Evolutionary conservation across 35 echinoderm and acorn worm genomes (phyloP).

Genomic region (Ophiothrix spiculata): DNA sequence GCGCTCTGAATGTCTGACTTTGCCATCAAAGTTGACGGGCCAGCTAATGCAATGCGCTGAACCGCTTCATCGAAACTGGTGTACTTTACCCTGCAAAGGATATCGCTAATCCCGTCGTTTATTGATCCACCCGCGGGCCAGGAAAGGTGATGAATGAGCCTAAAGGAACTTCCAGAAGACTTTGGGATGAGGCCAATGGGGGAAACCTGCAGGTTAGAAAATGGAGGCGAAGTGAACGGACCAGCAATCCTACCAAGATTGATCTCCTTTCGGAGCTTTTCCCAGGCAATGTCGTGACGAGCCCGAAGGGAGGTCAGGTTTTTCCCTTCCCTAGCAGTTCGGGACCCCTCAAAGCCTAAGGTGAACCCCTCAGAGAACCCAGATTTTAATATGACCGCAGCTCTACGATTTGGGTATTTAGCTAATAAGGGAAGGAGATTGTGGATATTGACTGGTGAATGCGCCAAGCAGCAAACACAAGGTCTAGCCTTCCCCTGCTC

Average conservation of each 20-base stretch:
- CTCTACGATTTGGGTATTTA: not conserved
- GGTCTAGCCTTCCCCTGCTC: too few relatives aligned
- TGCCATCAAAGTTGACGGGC: not conserved
- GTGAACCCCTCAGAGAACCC: not conserved
- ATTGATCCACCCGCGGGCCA: not conserved
- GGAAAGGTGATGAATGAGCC: constrained; percentile 9
- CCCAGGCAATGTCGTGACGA: not conserved
- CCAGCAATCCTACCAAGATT: constrained; percentile 9
- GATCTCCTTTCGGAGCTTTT: not conserved
- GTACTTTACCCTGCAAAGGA: not conserved
- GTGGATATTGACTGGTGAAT: not conserved
- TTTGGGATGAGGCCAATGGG: constrained; percentile 14
- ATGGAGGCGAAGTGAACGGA: not conserved
- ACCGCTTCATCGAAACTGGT: not conserved
- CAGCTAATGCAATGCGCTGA: not conserved
- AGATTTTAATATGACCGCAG: not conserved
- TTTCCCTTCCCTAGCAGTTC: not conserved
- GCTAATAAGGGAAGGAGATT: not conserved
- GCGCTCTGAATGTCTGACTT: not conserved
- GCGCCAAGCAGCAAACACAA: not conserved
- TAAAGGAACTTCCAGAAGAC: not conserved
- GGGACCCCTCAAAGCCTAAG: not conserved
- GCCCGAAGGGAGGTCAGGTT: not conserved
- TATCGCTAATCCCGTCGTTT: not conserved
- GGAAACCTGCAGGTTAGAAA: not conserved